phyloP scores from a whole-genome alignment of 2,888 invertebrate genomes.

The Tuta absoluta region DNA sequence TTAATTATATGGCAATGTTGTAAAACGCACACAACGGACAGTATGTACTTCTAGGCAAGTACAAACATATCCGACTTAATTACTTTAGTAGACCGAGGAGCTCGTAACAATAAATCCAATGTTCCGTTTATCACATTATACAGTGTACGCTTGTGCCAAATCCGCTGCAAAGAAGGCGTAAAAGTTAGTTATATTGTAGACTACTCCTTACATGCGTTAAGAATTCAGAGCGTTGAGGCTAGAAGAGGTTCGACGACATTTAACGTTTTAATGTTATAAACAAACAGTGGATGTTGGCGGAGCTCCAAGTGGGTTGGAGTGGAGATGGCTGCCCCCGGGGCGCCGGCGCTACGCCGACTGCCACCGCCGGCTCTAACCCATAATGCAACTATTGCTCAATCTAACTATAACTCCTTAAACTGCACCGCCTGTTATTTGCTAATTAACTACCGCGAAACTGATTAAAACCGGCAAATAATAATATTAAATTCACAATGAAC shows the following conservation, averaged over 20 bases:
- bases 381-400: slow-evolving; percentile 57
- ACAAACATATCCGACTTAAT: not conserved
- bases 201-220: slow-evolving; percentile 30
- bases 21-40: not conserved
- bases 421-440: slow-evolving; percentile 3
- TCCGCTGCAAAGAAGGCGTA: not conserved
- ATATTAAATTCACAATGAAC: slow-evolving; percentile 37
- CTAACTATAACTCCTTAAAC: slow-evolving; percentile 14
- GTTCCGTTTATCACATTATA: slow-evolving; percentile 11
- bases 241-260: slow-evolving; percentile 49
- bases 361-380: slow-evolving; percentile 37
- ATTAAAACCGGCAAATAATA: slow-evolving; percentile 15
- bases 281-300: slow-evolving; percentile 70
- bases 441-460: slow-evolving; percentile 12
- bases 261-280: slow-evolving; percentile 72
- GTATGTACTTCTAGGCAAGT: not conserved
- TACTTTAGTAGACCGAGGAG: not conserved
- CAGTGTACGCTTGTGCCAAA: slow-evolving; percentile 8
- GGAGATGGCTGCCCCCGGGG: slow-evolving; percentile 51
- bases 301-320: slow-evolving; percentile 64
- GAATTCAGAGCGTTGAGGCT: slow-evolving; percentile 41
- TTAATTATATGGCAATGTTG: not conserved
- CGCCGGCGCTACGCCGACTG: slow-evolving; percentile 57
- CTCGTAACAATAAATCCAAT: slow-evolving; percentile 13
- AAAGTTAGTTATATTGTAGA: slow-evolving; percentile 3